phyloP scores from a whole-genome alignment of 2,888 invertebrate species.

The Bruchidius siliquastri region DNA sequence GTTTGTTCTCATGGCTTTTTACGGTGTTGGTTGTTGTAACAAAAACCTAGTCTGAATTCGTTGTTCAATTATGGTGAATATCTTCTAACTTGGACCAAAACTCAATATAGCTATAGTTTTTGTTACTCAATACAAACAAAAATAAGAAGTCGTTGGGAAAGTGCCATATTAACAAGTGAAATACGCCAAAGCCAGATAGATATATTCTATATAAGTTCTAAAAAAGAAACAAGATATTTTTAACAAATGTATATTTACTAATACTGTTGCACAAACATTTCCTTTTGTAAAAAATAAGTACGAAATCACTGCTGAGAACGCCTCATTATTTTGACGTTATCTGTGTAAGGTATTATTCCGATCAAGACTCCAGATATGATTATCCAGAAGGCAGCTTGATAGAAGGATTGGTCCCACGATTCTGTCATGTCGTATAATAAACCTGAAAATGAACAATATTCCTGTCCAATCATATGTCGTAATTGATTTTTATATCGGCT shows the following conservation, averaged over 20 bases:
- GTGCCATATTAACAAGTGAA: too few relatives aligned
- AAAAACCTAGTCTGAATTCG: too few relatives aligned
- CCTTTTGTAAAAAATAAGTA: neutral
- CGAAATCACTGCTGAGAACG: neutral
- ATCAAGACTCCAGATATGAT: slow-evolving; percentile 70
- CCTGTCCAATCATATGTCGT: neutral
- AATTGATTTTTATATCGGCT: too few relatives aligned
- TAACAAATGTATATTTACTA: neutral
- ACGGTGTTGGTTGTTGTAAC: too few relatives aligned
- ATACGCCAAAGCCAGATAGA: too few relatives aligned
- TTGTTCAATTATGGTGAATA: too few relatives aligned
- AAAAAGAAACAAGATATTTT: neutral
- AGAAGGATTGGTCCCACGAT: slow-evolving; percentile 74
- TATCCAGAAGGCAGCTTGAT: slow-evolving; percentile 77
- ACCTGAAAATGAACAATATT: slow-evolving; percentile 43
- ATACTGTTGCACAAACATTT: neutral
- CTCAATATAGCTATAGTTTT: too few relatives aligned
- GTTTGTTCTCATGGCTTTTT: too few relatives aligned
- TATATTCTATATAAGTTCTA: too few relatives aligned
- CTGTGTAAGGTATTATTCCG: slow-evolving; percentile 61
- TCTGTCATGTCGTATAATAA: slow-evolving; percentile 62
- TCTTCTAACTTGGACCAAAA: too few relatives aligned
- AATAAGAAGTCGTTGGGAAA: too few relatives aligned
- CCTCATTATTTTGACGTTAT: slow-evolving; percentile 54
- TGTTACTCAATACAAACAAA: too few relatives aligned